phyloP scores from a whole-genome alignment of 2,888 invertebrate species.

The Rapana venosa region DNA sequence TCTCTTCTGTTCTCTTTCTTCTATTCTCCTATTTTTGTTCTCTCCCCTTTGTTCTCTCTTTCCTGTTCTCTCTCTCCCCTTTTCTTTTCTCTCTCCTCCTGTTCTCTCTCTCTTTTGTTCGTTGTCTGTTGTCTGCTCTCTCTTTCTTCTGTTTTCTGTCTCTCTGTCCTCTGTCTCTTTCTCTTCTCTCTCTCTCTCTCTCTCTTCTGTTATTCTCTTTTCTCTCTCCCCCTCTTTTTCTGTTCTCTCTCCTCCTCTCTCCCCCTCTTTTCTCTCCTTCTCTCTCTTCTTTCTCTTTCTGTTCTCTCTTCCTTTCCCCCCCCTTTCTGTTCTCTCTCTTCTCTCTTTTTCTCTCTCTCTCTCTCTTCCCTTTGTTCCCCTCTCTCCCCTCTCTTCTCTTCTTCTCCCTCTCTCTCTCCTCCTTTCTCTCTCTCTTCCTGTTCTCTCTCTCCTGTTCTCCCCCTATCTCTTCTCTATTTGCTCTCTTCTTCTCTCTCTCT shows the following conservation, averaged over 20 bases:
- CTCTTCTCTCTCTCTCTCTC: not conserved
- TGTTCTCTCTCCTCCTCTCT: too few species aligned
- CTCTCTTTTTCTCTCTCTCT: too few species aligned
- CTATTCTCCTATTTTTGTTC: too few species aligned
- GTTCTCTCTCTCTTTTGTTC: not conserved
- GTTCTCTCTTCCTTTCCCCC: not conserved
- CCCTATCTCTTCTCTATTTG: too few species aligned
- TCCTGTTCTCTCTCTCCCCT: not conserved
- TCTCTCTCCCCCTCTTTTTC: not conserved
- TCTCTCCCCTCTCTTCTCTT: not conserved
- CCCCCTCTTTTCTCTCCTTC: not conserved
- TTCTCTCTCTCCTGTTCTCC: too few species aligned
- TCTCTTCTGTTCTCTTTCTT: not conserved
- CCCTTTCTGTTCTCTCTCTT: not conserved
- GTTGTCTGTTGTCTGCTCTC: not conserved
- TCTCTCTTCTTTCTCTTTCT: not conserved
- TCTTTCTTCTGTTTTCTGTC: too few species aligned
- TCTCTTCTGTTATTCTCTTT: too few species aligned
- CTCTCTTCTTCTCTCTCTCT: constrained; percentile 5
- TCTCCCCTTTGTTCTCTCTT: not conserved
- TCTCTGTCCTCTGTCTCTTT: not conserved
- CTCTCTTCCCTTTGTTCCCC: not conserved
- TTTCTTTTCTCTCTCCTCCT: not conserved
- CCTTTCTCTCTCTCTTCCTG: too few species aligned
- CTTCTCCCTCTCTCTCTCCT: not conserved